These are phyloP conservation scores for Falco concolor DNA, from an alignment of 2,797 vertebrate species.

Conservation along the genomic window DNA sequence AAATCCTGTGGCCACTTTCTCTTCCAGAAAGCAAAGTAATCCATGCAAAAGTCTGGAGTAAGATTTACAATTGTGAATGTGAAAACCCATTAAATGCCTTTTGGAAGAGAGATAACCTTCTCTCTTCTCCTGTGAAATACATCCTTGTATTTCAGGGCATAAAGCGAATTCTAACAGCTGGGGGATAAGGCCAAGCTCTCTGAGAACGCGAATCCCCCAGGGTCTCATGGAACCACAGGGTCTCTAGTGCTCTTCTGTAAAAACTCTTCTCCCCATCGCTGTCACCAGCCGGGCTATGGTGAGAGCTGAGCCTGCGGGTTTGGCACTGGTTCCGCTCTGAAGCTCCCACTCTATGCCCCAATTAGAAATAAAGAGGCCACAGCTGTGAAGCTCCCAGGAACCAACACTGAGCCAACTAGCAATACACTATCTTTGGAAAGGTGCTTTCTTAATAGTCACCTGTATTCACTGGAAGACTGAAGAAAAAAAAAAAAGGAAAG, in stretches of 20 bases:
- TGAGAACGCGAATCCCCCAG: neutral
- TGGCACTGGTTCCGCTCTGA: neutral
- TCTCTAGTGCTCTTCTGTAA: neutral
- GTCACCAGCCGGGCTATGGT: neutral
- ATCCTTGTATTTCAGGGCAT: neutral
- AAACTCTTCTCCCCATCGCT: neutral
- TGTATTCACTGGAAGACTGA: neutral
- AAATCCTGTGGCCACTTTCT: neutral
- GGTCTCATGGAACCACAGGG: neutral
- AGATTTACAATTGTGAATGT: neutral
- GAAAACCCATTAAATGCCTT: neutral
- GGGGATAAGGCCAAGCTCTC: neutral
- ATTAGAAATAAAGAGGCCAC: neutral
- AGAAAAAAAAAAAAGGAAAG: neutral
- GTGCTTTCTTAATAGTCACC: rapidly evolving
- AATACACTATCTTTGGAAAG: neutral
- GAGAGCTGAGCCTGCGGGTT: neutral
- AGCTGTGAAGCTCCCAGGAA: neutral
- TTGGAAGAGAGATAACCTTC: neutral
- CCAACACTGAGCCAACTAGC: neutral
- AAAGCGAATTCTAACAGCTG: neutral
- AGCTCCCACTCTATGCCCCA: neutral
- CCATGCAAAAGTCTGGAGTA: neutral
- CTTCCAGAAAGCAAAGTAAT: neutral
- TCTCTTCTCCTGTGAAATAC: too few species aligned